These are phyloP conservation scores for Agelastica alni DNA, from an alignment of 2,888 invertebrate genomes.

Conservation along the genomic window DNA sequence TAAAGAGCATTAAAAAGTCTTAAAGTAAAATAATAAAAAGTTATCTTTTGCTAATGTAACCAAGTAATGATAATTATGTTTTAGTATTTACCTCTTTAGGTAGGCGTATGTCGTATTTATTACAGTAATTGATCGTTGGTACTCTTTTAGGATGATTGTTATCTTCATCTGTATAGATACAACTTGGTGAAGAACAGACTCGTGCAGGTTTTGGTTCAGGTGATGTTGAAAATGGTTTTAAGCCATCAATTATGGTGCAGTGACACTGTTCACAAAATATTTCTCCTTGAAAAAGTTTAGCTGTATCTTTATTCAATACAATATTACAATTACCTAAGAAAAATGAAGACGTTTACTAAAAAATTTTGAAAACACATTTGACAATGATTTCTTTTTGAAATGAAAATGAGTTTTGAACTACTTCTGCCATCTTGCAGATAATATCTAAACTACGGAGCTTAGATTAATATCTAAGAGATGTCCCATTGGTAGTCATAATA, in stretches of 20 bases:
- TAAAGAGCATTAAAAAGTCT: too few relatives aligned
- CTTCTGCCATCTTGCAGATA: too few relatives aligned
- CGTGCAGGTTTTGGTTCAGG: conserved; percentile 30
- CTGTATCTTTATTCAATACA: conserved; percentile 38
- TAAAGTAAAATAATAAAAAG: too few relatives aligned
- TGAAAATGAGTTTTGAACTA: too few relatives aligned
- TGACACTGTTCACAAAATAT: conserved; percentile 40
- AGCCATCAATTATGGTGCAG: conserved; percentile 32
- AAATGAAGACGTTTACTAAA: conserved; percentile 5
- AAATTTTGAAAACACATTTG: too few relatives aligned
- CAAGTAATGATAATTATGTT: background rate
- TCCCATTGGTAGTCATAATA: too few relatives aligned
- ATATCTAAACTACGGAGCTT: too few relatives aligned
- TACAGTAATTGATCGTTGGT: conserved; percentile 20
- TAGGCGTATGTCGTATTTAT: conserved; percentile 27
- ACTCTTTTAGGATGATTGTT: conserved; percentile 7
- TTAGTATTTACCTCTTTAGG: conserved; percentile 23
- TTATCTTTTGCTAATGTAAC: too few relatives aligned
- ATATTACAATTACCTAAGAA: conserved; percentile 41
- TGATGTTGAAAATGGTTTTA: conserved; percentile 27
- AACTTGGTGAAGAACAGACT: conserved; percentile 39
- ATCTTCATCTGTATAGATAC: conserved; percentile 27
- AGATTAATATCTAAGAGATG: too few relatives aligned
- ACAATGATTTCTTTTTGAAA: too few relatives aligned
- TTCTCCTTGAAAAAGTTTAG: conserved; percentile 45